phyloP scores from a whole-genome alignment of 2,888 invertebrate genomes.

The Eristalis arbustorum region DNA sequence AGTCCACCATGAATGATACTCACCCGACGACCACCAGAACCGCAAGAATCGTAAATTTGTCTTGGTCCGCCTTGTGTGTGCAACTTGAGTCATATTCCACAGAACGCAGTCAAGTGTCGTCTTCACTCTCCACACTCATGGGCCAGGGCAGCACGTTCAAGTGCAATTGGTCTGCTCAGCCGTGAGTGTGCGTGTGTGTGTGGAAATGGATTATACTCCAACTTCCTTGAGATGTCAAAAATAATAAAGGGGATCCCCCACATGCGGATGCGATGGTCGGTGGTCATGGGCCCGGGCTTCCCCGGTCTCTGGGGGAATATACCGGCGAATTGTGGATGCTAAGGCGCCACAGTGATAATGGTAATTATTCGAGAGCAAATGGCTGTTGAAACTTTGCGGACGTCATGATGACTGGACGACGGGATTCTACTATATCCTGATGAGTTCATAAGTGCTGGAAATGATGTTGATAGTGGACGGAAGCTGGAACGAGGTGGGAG shows the following conservation, averaged over 20 bases:
- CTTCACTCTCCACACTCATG: neutral
- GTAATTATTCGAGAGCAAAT: constrained; percentile 55
- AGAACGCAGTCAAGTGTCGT: constrained; percentile 29
- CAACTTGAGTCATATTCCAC: constrained; percentile 33
- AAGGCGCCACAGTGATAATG: constrained; percentile 57
- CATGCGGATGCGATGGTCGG: constrained; percentile 7
- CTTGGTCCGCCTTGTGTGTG: constrained; percentile 44
- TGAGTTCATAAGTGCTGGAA: constrained; percentile 55
- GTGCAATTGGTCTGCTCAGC: neutral
- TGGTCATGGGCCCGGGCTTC: neutral
- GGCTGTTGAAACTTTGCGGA: constrained; percentile 57
- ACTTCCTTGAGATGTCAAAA: constrained; percentile 57
- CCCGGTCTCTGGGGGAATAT: constrained; percentile 40
- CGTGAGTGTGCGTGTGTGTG: neutral
- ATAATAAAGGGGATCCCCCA: constrained; percentile 41
- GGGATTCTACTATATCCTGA: constrained; percentile 56
- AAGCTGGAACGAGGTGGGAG: neutral
- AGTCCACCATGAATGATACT: constrained; percentile 2
- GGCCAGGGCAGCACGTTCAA: neutral
- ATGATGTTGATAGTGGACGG: neutral
- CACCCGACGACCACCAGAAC: constrained; percentile 12
- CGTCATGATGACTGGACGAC: constrained; percentile 58
- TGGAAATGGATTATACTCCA: constrained; percentile 23
- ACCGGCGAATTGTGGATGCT: constrained; percentile 45
- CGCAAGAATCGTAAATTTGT: constrained; percentile 56